Conservation (phyloP, 1,140 invertebrate species). For the Drosophila murphyi region DNA sequence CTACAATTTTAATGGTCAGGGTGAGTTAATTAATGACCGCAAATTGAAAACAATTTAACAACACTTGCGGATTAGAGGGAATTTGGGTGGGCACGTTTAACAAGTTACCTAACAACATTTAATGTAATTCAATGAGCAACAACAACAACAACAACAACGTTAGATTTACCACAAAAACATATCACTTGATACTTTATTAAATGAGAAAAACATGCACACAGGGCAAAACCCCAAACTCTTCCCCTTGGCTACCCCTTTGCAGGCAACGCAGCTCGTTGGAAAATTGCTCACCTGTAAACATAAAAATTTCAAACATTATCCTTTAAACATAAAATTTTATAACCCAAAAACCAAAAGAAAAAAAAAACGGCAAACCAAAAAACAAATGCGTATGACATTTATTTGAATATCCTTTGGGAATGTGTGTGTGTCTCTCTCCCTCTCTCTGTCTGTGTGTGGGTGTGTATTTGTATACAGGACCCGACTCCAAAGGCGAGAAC, state of each 20-base stretch:
- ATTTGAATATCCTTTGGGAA: constrained; percentile 81
- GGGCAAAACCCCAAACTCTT: background rate
- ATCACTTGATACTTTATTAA: constrained; percentile 83
- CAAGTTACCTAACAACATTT: constrained; percentile 72
- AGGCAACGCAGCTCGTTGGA: constrained; percentile 49
- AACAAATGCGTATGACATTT: constrained; percentile 83
- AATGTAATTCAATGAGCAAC: constrained; percentile 69
- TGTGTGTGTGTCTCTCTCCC: background rate
- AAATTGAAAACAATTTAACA: constrained; percentile 52
- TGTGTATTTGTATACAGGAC: background rate
- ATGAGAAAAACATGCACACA: constrained; percentile 73
- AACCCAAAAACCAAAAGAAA: constrained; percentile 45
- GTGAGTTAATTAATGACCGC: constrained; percentile 54
- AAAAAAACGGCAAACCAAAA: constrained; percentile 56
- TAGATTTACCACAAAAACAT: constrained; percentile 73
- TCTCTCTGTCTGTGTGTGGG: no score
- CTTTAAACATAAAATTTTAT: constrained; percentile 84
- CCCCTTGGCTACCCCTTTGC: background rate
- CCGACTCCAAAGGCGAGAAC: constrained; percentile 23
- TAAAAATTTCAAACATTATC: constrained; percentile 82
- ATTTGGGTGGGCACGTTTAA: constrained; percentile 7
- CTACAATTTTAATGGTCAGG: constrained; percentile 64
- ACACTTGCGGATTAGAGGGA: constrained; percentile 59
- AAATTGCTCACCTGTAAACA: constrained; percentile 82
- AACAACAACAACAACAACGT: constrained; percentile 6